Evolutionary conservation across 2,797 vertebrate genomes (phyloP), one percentile per base, ranked within the genome.

Genomic region (Parotocinclus haroldoi): DNA sequence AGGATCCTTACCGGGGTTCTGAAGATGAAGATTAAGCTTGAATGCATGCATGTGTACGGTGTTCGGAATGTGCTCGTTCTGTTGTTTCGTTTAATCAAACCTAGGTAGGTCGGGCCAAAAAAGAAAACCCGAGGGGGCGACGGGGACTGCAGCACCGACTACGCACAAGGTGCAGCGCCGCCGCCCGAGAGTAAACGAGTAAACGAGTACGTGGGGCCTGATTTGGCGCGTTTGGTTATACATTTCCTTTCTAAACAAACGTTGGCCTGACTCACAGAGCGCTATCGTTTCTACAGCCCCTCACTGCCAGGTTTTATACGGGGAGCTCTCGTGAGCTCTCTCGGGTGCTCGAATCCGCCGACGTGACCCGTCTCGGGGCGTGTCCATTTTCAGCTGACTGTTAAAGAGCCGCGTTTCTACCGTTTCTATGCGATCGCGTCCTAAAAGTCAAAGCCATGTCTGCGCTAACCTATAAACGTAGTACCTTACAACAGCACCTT

Each of bases 1-100:
- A 42, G 87, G 76, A 80, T 82, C 10, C 68, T 76, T 74, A 7
- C 36, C 65, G 53, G 76, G 54, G 63, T 72, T 78, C 85, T 85
- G 52, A 79, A 79, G 77, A 49, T 76, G 61, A 64, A 79, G 58
- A 73, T 76, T 80, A 70, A 49, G 56, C 50, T 58, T 71, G 57
- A 65, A 53, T 76, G 84, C 79, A 66, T 86, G 88, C 89, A 91
- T 91, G 88, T 10, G 63, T 56, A 57, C 51, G 62, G 48, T 80
- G 72, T 83, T 80, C 86, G 86, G 79, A 82, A 78, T 78, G 80
- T 86, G 88, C 87, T 89, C 90, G 87, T 85, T 85, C 87, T 83
- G 83, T 84, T 79, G 66, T 69, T 68, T 87, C 81, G 84, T 84
- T 66, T 76, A 44, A 52, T 49, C 50, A 38, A 27, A 46, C 72